Base-by-base conservation (phyloP, 1,140 invertebrate species). In the Dryas iulia region DNA sequence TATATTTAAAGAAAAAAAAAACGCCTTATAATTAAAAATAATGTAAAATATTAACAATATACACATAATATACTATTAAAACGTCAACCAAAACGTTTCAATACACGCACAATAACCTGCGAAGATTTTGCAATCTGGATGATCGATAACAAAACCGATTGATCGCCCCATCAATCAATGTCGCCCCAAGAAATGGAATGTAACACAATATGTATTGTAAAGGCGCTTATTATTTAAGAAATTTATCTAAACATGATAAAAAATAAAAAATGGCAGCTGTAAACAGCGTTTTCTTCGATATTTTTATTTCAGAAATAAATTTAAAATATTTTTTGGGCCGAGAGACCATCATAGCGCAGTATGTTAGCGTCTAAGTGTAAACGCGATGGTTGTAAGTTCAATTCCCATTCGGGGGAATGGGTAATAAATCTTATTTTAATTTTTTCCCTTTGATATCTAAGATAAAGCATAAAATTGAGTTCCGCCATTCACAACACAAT, bases 161-260 rank as follows among this genome's bases (percentile, higher is more conserved):
- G 39, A 47, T 47, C 39, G 39, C 39, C 18, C 18, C 18, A 47
- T 47, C 39, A 21, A 47, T 47, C 39, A 3, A 47, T 6, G 39
- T 47, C 39, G 18, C 21, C 18, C 18, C 39, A 18, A 47, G 39
- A 47, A 21, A 47, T 47, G 39, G 10, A 47, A 47, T 47, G 39
- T 47, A 47, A 47, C n/a, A 47, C 39, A 47, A 47, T 47, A 47
- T 47, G 39, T 21, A 47, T 47, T 47, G 39, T 47, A 21, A 21
- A 2, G 18, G 39, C 14, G 39, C 14, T 11, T 47, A 47, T 47
- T 47, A 14, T 47, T 47, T 47, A 47, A 21, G 39, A 47, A 47
- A 21, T 21, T 47, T 47, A 47, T 47, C 18, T 47, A 10, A 47
- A 21, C 39, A 7, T 47, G 35, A 39, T 39, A 47, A 21, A 47